phyloP scores from a whole-genome alignment of 2,888 invertebrate species.

The Zelleria hepariella region DNA sequence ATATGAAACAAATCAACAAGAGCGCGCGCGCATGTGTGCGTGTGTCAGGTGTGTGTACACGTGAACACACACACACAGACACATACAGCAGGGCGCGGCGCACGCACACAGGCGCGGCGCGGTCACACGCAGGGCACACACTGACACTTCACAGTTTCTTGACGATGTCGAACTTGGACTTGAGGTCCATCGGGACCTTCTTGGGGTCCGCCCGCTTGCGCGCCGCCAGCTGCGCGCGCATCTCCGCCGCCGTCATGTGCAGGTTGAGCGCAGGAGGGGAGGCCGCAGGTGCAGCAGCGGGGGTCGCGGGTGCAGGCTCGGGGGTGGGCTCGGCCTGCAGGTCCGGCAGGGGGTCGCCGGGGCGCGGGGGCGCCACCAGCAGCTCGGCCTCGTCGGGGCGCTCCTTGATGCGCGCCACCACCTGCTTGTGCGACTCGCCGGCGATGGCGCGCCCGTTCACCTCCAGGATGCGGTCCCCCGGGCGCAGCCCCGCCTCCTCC shows the following conservation, averaged over 20 bases:
- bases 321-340: conserved; percentile 33
- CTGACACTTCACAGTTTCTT: conserved; percentile 81
- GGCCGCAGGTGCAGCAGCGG: conserved; percentile 10
- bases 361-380: conserved; percentile 84
- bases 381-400: conserved; percentile 89
- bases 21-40: not conserved
- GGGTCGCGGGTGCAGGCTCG: conserved; percentile 18
- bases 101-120: too few species aligned
- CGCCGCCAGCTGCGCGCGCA: conserved; percentile 87
- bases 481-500: conserved; percentile 83
- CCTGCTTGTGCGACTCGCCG: conserved; percentile 94
- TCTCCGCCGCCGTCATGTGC: conserved; percentile 93
- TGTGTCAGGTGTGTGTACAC: not conserved
- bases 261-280: conserved; percentile 74
- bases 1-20: not conserved
- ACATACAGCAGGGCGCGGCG: not conserved
- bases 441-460: conserved; percentile 94
- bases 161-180: conserved; percentile 94
- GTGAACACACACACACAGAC: not conserved
- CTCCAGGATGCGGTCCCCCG: conserved; percentile 94
- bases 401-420: conserved; percentile 93
- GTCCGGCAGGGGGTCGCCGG: conserved; percentile 77
- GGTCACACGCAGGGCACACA: too few species aligned
- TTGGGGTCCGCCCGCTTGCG: conserved; percentile 93
- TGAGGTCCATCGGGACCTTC: conserved; percentile 90